Conservation (phyloP, 2,797 vertebrate genomes). For the Ctenopoma multispine region DNA sequence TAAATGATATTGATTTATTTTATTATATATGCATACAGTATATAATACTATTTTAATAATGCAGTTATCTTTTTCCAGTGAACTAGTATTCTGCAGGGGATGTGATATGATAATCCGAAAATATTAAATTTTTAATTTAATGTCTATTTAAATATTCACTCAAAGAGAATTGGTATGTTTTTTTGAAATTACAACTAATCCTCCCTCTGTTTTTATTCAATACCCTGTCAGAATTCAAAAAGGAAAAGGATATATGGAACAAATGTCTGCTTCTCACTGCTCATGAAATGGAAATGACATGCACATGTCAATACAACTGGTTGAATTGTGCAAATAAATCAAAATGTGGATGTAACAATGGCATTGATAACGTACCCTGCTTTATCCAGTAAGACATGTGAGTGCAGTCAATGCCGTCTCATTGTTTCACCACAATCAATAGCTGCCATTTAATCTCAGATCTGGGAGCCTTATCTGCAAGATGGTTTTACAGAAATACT, state of each 20-base stretch:
- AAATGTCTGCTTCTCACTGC: conserved; percentile 23
- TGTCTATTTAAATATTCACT: conserved; percentile 65
- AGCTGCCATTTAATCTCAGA: conserved; percentile 64
- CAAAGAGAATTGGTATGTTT: conserved; percentile 52
- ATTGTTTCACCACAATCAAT: conserved; percentile 65
- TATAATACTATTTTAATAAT: conserved; percentile 66
- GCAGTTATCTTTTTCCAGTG: conserved; percentile 62
- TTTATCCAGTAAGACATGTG: conserved; percentile 41
- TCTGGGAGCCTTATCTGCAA: conserved; percentile 32
- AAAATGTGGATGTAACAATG: conserved; percentile 44
- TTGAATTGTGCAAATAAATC: conserved; percentile 41
- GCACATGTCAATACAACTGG: conserved; percentile 50
- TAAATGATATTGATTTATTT: conserved; percentile 46
- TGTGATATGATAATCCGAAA: conserved; percentile 65
- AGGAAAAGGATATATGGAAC: conserved; percentile 7
- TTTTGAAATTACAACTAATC: conserved; percentile 30
- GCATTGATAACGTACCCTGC: conserved; percentile 38
- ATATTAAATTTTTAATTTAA: conserved; percentile 70
- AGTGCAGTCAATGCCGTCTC: conserved; percentile 18
- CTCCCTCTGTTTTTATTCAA: conserved; percentile 20
- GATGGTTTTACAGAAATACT: conserved; percentile 40
- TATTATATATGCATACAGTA: conserved; percentile 42
- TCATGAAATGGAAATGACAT: conserved; percentile 54
- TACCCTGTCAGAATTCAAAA: conserved; percentile 19
- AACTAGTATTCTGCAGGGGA: conserved; percentile 40